These are phyloP conservation scores for Arothron firmamentum DNA, from an alignment of 2,113 vertebrate genomes.

Conservation along the genomic window DNA sequence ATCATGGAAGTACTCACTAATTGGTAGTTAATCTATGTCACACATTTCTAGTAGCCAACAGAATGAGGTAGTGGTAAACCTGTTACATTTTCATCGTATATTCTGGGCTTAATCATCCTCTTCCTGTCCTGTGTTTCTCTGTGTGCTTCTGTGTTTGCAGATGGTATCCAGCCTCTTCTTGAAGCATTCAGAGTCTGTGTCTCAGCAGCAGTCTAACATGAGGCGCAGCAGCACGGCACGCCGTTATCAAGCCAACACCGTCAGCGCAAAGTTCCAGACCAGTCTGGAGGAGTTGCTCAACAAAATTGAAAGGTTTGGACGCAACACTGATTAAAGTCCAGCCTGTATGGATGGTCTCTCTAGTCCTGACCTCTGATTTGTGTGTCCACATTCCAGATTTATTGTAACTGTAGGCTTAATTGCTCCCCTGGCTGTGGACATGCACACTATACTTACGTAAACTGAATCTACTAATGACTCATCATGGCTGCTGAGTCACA, in stretches of 20 bases:
- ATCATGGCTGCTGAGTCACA: conserved; percentile 5
- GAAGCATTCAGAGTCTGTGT: conserved; percentile 78
- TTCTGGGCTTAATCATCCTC: too few relatives aligned
- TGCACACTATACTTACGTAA: neutral
- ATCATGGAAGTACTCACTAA: neutral
- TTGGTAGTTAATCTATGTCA: neutral
- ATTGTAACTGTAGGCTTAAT: neutral
- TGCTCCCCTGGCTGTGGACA: neutral
- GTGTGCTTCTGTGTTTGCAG: conserved; percentile 58
- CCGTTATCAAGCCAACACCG: conserved; percentile 87
- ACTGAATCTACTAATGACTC: conserved; percentile 9
- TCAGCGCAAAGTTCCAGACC: conserved; percentile 90
- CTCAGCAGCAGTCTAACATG: conserved; percentile 79
- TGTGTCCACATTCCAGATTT: neutral
- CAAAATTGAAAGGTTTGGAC: conserved; percentile 87
- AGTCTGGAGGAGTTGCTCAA: conserved; percentile 92
- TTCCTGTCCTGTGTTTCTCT: neutral
- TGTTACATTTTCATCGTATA: too few relatives aligned
- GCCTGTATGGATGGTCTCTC: too few relatives aligned
- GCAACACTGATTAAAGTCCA: neutral
- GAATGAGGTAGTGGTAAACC: neutral
- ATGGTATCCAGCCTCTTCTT: conserved; percentile 90
- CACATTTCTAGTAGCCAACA: neutral
- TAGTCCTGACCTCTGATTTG: too few relatives aligned
- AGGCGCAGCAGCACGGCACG: conserved; percentile 81